Base-by-base conservation (phyloP, 1,140 invertebrate genomes). In the Drosophila truncata region DNA sequence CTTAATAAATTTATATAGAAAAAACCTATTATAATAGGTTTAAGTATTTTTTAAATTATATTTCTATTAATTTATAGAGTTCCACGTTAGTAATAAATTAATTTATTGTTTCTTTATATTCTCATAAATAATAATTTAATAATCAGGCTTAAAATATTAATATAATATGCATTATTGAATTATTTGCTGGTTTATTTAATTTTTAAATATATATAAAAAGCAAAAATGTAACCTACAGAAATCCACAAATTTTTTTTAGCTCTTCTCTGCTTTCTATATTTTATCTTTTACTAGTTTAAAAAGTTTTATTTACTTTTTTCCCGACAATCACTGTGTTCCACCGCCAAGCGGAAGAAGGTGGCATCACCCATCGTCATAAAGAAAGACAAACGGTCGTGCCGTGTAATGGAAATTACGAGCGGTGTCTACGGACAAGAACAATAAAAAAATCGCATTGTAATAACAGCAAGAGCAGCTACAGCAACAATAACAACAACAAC, bases 381-480 rank as follows among this genome's bases (percentile, higher is more conserved):
- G 83, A 69, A 77, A 87, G 80, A 80, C 76, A 76, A 87, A 86
- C 83, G 80, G 61, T 64, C 63, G 76, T 61, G 80, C 66, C 72
- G 64, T 77, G 80, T 69, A 88, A 80, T 84, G 69, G 82, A 84
- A 84, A 88, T 88, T 83, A 84, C 84, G 77, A 90, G 72, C 77
- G 58, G 69, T 83, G 77, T 58, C 77, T 29, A 18, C 71, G 69
- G 72, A 69, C 73, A 71, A 81, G 65, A 90, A 90, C 80, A 90
- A 88, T 87, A 88, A 80, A 87, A 86, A 80, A 76, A 61, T 59
- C 27, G 55, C 47, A 77, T 77, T 78, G 65, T 60, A 71, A 78
- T 61, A 63, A 79, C 58, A 47, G 50, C 78, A 67, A 58, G 33
- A 67, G 65, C 82, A 81, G 64, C 81, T 74, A 67, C 54, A 85